Evolutionary conservation across 2,113 vertebrate species (phyloP).

Genomic region (Grantiella picta): DNA sequence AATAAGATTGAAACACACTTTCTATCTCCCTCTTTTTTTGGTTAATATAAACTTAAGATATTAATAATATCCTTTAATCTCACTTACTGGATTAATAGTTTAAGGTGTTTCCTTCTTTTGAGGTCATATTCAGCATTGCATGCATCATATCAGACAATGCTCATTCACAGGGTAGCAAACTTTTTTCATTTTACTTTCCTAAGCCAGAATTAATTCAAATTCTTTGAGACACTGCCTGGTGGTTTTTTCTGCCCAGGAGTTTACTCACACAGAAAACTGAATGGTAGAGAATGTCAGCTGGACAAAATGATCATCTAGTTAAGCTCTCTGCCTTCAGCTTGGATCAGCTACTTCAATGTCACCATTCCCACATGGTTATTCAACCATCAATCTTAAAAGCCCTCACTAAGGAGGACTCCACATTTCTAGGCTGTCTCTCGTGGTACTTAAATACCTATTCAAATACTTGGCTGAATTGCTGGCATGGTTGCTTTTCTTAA

Average conservation of each 20-base stretch:
- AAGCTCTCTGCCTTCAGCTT: conserved; percentile 1
- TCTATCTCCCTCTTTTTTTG: not conserved
- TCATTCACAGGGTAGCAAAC: not conserved
- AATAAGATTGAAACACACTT: not conserved
- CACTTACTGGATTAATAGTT: not conserved
- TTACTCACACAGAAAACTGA: not conserved
- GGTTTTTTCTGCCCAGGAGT: not conserved
- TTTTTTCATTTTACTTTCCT: not conserved
- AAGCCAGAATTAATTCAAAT: not conserved
- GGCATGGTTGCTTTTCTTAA: not conserved
- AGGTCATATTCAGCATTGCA: not conserved
- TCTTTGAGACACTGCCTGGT: not conserved
- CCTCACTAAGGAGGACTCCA: not conserved
- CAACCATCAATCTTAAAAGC: not conserved
- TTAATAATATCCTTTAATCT: not conserved
- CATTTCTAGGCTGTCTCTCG: not conserved
- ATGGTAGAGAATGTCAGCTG: not conserved
- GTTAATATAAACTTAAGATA: not conserved
- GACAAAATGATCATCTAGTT: not conserved
- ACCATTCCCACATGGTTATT: not conserved
- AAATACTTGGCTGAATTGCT: not conserved
- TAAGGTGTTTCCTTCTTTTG: not conserved
- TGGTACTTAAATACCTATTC: not conserved
- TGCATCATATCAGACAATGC: not conserved
- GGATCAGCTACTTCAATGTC: not conserved